These are phyloP conservation scores for Chironomus riparius DNA, from an alignment of 2,888 invertebrate species.

Conservation along the genomic window DNA sequence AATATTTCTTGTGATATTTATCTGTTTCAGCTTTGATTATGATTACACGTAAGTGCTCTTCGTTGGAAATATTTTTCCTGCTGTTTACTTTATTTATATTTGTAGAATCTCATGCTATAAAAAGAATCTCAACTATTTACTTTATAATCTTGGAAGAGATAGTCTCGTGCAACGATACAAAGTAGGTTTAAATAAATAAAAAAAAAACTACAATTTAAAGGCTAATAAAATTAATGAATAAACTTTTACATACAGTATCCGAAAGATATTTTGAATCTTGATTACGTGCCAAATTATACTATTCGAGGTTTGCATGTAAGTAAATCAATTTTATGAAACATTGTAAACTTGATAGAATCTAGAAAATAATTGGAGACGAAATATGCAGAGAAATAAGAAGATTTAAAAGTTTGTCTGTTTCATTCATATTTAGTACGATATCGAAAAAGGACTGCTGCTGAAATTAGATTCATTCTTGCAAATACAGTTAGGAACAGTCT, in stretches of 20 bases:
- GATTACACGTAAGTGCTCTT: conserved; percentile 64
- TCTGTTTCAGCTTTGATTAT: conserved; percentile 66
- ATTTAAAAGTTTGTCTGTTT: too few species aligned
- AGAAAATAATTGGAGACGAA: too few species aligned
- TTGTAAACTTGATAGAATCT: too few species aligned
- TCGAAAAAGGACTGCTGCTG: conserved; percentile 83
- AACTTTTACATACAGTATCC: conserved; percentile 64
- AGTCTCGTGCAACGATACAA: conserved; percentile 78
- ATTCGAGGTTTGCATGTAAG: conserved; percentile 80
- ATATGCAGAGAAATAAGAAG: too few species aligned
- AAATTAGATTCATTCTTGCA: conserved; percentile 95
- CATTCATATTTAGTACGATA: conserved; percentile 60
- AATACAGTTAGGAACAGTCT: conserved; percentile 92
- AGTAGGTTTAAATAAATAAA: conserved; percentile 45
- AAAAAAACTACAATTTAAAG: background rate
- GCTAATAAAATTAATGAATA: background rate
- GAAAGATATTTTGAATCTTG: conserved; percentile 64
- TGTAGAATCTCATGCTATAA: conserved; percentile 76
- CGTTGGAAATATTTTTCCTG: background rate
- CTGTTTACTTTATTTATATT: background rate
- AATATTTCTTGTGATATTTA: too few species aligned
- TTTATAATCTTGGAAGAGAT: conserved; percentile 84
- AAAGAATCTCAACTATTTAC: conserved; percentile 73
- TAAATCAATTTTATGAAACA: background rate
- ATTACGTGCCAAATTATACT: conserved; percentile 89